Conservation (phyloP, 2,797 vertebrate species). For the Borostomias antarcticus region DNA sequence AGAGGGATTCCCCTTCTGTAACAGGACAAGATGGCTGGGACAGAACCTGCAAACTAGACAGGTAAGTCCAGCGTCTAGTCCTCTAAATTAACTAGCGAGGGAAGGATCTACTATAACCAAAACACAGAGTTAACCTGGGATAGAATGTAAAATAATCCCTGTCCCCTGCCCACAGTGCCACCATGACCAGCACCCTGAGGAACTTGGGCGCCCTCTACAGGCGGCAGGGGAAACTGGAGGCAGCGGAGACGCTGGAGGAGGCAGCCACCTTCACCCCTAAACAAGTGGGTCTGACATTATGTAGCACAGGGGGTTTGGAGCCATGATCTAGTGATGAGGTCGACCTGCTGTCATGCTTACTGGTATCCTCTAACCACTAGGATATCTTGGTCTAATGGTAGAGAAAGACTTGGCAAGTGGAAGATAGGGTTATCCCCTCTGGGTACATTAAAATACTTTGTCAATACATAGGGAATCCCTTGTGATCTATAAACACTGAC, state of each 20-base stretch:
- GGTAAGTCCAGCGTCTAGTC: background rate
- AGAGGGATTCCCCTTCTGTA: background rate
- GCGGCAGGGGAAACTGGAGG: constrained; percentile 13
- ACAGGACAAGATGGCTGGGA: background rate
- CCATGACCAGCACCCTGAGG: constrained; percentile 11
- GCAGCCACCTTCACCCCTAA: background rate
- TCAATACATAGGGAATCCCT: no score
- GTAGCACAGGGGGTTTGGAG: background rate
- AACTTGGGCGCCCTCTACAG: constrained; percentile 15
- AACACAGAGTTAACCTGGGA: no score
- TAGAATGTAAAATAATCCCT: background rate
- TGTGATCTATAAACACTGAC: no score
- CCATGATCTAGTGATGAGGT: background rate
- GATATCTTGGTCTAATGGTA: background rate
- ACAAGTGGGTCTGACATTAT: background rate
- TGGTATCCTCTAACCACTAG: background rate
- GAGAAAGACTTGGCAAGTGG: background rate
- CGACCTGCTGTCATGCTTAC: background rate
- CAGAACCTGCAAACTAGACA: background rate
- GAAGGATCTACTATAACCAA: no score
- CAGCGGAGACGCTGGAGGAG: background rate
- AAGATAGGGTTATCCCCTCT: background rate
- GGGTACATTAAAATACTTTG: background rate
- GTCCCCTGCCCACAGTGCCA: background rate
- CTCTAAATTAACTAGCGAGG: no score